phyloP scores from a whole-genome alignment of 2,888 invertebrate species.

The Rhodophaea formosa region DNA sequence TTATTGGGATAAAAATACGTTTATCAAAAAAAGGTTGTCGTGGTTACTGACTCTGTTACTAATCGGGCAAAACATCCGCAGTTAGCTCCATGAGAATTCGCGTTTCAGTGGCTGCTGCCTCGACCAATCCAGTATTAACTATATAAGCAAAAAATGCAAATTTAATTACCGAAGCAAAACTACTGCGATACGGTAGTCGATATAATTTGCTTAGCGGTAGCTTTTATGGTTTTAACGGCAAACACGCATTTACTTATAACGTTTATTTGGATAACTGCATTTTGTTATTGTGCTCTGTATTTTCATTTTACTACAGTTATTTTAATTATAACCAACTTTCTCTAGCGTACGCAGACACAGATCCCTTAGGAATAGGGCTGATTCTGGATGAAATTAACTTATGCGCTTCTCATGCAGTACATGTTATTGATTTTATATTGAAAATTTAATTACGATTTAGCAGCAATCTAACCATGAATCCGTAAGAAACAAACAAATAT shows the following conservation, averaged over 20 bases:
- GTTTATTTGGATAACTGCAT: not conserved
- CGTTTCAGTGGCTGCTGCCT: not conserved
- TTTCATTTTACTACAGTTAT: too few relatives aligned
- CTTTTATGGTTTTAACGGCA: constrained; percentile 4
- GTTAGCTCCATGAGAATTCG: not conserved
- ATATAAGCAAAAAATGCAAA: not conserved
- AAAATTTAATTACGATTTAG: too few relatives aligned
- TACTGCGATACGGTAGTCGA: constrained; percentile 8
- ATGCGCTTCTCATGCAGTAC: too few relatives aligned
- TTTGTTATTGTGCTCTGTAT: not conserved
- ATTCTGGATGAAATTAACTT: too few relatives aligned
- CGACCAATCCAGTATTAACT: not conserved
- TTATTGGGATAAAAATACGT: not conserved
- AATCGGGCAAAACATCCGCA: constrained; percentile 50
- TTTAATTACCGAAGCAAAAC: constrained; percentile 12
- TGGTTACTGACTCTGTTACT: constrained; percentile 57
- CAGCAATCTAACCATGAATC: too few relatives aligned
- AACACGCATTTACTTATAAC: not conserved
- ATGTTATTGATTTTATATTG: too few relatives aligned
- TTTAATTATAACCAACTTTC: too few relatives aligned
- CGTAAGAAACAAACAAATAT: too few relatives aligned
- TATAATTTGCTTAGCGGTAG: constrained; percentile 1
- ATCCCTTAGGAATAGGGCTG: too few relatives aligned
- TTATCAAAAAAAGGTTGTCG: not conserved
- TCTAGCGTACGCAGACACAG: too few relatives aligned